phyloP scores from a whole-genome alignment of 2,888 invertebrate species.

The Hirtodrosophila trivittata region DNA sequence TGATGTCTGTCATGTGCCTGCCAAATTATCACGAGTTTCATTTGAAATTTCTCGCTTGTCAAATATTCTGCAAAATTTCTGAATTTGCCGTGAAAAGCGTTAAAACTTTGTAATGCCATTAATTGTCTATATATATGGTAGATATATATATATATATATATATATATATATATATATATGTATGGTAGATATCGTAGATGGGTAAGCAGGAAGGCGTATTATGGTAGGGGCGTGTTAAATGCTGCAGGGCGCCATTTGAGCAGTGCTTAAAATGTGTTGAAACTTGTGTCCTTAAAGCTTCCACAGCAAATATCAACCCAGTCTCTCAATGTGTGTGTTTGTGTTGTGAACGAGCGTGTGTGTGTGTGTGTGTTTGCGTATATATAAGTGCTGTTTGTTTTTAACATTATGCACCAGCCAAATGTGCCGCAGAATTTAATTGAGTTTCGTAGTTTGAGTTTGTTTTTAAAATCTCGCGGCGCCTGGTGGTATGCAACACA shows the following conservation, averaged over 20 bases:
- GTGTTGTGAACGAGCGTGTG: background rate
- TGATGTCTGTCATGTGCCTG: slow-evolving; percentile 2
- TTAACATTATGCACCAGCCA: slow-evolving; percentile 37
- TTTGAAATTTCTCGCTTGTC: slow-evolving; percentile 27
- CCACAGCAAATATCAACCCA: slow-evolving; percentile 3
- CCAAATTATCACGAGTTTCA: slow-evolving; percentile 38
- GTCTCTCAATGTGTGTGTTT: background rate
- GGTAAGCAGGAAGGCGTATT: no score
- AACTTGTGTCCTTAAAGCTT: slow-evolving; percentile 34
- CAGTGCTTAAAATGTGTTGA: slow-evolving; percentile 38
- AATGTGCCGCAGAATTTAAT: slow-evolving; percentile 56
- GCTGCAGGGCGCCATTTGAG: slow-evolving; percentile 43
- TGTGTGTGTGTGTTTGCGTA: slow-evolving; percentile 9
- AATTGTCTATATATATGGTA: slow-evolving; percentile 32
- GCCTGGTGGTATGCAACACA: slow-evolving; percentile 14
- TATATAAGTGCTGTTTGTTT: slow-evolving; percentile 34
- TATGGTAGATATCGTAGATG: slow-evolving; percentile 1
- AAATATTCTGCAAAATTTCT: slow-evolving; percentile 18
- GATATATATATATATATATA: background rate
- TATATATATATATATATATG: slow-evolving; percentile 25
- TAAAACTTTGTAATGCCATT: slow-evolving; percentile 43
- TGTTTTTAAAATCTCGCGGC: slow-evolving; percentile 4
- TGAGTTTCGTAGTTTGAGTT: slow-evolving; percentile 49
- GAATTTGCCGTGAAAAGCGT: slow-evolving; percentile 8
- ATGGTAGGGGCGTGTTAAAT: slow-evolving; percentile 23